Conservation (phyloP, 1,140 invertebrate species). For the Nebria ingens region DNA sequence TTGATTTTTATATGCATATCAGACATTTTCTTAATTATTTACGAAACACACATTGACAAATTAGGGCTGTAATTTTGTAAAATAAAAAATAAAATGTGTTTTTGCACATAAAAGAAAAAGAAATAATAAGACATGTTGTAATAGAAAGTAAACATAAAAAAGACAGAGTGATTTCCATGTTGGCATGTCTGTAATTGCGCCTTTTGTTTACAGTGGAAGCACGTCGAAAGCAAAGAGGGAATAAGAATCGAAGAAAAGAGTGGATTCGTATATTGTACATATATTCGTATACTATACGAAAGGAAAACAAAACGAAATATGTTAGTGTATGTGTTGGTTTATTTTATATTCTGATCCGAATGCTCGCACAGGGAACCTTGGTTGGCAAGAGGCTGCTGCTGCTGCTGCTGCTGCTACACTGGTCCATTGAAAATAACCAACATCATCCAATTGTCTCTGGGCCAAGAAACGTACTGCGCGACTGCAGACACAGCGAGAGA, state of each 20-base stretch:
- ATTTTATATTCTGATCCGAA: slow-evolving; percentile 36
- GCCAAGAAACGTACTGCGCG: slow-evolving; percentile 18
- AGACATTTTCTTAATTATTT: too few relatives aligned
- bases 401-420: slow-evolving; percentile 9
- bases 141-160: slow-evolving; percentile 1
- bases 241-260: slow-evolving; percentile 19
- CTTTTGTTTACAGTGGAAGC: slow-evolving; percentile 21
- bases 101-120: too few relatives aligned
- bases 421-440: slow-evolving; percentile 17
- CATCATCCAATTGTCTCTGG: slow-evolving; percentile 10
- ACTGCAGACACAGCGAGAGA: slow-evolving; percentile 33
- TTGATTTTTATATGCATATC: too few relatives aligned
- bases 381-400: slow-evolving; percentile 18
- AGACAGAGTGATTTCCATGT: slow-evolving; percentile 5
- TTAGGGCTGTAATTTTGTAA: too few relatives aligned
- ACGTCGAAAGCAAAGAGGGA: slow-evolving; percentile 21
- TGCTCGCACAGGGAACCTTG: slow-evolving; percentile 26
- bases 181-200: neutral
- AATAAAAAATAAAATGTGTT: too few relatives aligned
- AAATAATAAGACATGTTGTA: too few relatives aligned
- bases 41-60: too few relatives aligned
- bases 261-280: too few relatives aligned
- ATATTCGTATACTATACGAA: too few relatives aligned
- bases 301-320: slow-evolving; percentile 28
- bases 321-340: slow-evolving; percentile 29